A percentile compares a stretch with the other conserved stretches of the same genome.
Evolutionary conservation across 2,888 invertebrate genomes (phyloP).

Genomic region (Ophion slaviceki): DNA sequence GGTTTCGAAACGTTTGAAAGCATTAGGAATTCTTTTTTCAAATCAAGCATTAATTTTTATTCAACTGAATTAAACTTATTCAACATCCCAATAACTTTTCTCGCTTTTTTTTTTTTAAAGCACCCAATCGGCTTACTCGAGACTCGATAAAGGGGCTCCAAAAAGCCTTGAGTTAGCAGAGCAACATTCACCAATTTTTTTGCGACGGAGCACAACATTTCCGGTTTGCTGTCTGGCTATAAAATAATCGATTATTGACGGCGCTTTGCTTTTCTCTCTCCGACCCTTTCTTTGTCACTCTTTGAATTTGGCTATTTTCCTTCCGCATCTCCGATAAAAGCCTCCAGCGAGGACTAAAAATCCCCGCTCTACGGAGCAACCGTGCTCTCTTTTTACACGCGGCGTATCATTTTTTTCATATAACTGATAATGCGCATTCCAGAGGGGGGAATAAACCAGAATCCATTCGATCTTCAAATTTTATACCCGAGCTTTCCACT

Average conservation of each 20-base stretch:
- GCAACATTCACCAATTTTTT: conserved; percentile 11
- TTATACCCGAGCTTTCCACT: conserved; percentile 41
- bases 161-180: conserved; percentile 44
- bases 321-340: conserved; percentile 24
- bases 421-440: background rate
- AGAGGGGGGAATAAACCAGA: background rate
- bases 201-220: conserved; percentile 36
- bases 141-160: conserved; percentile 36
- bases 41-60: no score
- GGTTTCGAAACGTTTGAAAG: no score
- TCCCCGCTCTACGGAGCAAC: conserved; percentile 1
- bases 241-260: conserved; percentile 63
- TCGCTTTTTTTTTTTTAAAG: background rate
- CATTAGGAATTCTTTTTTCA: no score
- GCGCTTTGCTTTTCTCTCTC: conserved; percentile 10
- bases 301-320: conserved; percentile 7
- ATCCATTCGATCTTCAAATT: conserved; percentile 34
- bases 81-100: background rate
- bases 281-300: background rate
- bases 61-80: no score
- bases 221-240: conserved; percentile 65
- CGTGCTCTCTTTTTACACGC: background rate
- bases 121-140: conserved; percentile 50
- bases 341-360: conserved; percentile 37
- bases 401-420: conserved; percentile 25